Evolutionary conservation across 2,888 invertebrate species (phyloP), one percentile per base, ranked within the genome.

Genomic region (Drosophila mettleri): DNA sequence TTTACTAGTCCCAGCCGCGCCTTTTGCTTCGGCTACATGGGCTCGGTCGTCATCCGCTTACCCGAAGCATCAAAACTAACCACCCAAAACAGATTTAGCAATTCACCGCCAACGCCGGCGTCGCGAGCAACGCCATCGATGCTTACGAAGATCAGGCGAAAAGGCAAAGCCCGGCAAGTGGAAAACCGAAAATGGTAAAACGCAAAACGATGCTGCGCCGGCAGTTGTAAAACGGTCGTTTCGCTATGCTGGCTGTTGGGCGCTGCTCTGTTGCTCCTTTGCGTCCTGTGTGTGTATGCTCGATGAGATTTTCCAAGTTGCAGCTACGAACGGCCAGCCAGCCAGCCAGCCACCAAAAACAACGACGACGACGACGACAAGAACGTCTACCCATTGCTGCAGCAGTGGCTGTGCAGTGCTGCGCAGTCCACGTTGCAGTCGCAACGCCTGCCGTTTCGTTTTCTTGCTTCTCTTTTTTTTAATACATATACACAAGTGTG

Each of bases 161-260:
- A 64, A 60, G 65, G 39, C 72, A 54, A 22, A 29, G 49, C 22
- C 22, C 60, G 51, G 48, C 52, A 54, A 55, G 55, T 41, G 52
- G 52, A 46, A 45, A 49, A 49, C 16, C 52, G 59, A 59, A 72
- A 73, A 75, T 63, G 48, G 36, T 45, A 36, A 76, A 71, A 54
- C 46, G 58, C 57, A 62, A 68, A 66, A 49, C 54, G 73, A 74
- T 59, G 66, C 67, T 71, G 60, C 41, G 60, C 52, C 72, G 54
- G 41, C 71, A 61, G 67, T 61, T 73, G 73, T 66, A 73, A 70
- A 64, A 70, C 59, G 53, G 53, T 69, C 64, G 71, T 54, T 70
- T 70, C 29, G 29, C 62, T 58, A 20, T 69, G 45, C 63, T 63
- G 62, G 49, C 36, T 52, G 61, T 39, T 49, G 14, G 31, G 34